Conservation (phyloP, 2,888 invertebrate genomes). For the Chloroclysta siterata region DNA sequence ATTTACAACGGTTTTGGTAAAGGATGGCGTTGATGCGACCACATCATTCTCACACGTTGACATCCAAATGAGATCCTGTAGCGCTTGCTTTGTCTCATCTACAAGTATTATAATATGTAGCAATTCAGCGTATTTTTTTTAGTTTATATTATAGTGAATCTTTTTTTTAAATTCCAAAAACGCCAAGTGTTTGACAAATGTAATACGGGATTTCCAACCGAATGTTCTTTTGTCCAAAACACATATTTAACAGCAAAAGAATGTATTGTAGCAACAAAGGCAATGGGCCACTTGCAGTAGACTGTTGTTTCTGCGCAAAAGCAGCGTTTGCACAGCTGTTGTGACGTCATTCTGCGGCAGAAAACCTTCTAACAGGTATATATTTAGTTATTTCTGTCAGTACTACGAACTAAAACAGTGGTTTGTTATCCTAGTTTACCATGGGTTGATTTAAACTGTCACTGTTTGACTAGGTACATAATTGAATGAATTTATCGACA, state of each 20-base stretch:
- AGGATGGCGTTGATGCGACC: too few species aligned
- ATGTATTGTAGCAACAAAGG: conserved; percentile 42
- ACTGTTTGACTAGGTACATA: too few species aligned
- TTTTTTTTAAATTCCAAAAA: too few species aligned
- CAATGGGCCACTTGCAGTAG: conserved; percentile 40
- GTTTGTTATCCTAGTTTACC: too few species aligned
- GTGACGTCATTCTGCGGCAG: conserved; percentile 53
- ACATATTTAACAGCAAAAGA: conserved; percentile 33
- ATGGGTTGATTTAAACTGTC: too few species aligned
- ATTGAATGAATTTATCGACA: too few species aligned
- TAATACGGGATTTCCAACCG: conserved; percentile 18
- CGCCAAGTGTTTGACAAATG: neutral
- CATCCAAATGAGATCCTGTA: too few species aligned
- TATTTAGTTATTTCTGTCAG: neutral
- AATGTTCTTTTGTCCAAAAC: conserved; percentile 24
- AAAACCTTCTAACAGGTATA: conserved; percentile 43
- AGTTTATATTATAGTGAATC: too few species aligned
- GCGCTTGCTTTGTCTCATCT: too few species aligned
- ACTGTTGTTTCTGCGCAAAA: conserved; percentile 50
- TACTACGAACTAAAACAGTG: neutral
- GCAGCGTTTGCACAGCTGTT: conserved; percentile 56
- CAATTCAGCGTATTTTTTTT: too few species aligned
- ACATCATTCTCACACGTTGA: too few species aligned
- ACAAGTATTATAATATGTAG: too few species aligned
- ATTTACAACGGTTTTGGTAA: neutral